phyloP scores from a whole-genome alignment of 2,113 vertebrate genomes.

The Xerus inauris region DNA sequence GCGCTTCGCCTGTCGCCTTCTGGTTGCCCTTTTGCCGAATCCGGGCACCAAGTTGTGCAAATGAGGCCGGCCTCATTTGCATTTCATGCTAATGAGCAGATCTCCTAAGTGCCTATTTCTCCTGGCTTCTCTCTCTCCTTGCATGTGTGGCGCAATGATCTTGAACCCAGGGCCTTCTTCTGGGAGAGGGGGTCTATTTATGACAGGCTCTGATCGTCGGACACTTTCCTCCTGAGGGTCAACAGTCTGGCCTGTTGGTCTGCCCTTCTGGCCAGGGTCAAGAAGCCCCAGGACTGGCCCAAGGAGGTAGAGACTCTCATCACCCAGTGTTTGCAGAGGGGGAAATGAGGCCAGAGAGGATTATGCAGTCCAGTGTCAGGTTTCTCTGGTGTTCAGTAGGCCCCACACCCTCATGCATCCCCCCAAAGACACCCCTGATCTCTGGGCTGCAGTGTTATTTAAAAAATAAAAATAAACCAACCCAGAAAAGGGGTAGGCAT shows the following conservation, averaged over 20 bases:
- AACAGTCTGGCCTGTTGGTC: neutral
- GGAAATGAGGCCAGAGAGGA: slow-evolving; percentile 8
- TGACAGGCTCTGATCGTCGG: slow-evolving; percentile 69
- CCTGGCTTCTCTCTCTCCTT: slow-evolving; percentile 81
- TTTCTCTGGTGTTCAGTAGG: neutral
- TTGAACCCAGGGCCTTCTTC: slow-evolving; percentile 82
- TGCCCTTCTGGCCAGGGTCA: neutral
- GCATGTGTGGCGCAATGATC: slow-evolving; percentile 55
- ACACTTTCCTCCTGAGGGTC: slow-evolving; percentile 54
- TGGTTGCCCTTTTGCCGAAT: slow-evolving; percentile 74
- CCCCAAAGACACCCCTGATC: neutral
- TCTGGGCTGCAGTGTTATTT: neutral
- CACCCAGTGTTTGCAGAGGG: neutral
- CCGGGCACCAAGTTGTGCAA: slow-evolving; percentile 73
- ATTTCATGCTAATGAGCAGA: slow-evolving; percentile 86
- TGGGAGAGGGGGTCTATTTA: slow-evolving; percentile 76
- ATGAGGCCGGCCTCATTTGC: slow-evolving; percentile 83
- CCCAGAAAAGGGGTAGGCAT: neutral
- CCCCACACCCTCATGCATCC: neutral
- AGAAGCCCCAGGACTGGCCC: neutral
- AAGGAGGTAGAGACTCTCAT: neutral
- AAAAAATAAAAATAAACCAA: neutral
- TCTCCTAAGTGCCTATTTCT: slow-evolving; percentile 80
- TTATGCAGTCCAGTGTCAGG: neutral
- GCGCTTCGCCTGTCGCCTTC: slow-evolving; percentile 20